Base-by-base conservation (phyloP, 2,888 invertebrate species). In the Hartigia nigra region DNA sequence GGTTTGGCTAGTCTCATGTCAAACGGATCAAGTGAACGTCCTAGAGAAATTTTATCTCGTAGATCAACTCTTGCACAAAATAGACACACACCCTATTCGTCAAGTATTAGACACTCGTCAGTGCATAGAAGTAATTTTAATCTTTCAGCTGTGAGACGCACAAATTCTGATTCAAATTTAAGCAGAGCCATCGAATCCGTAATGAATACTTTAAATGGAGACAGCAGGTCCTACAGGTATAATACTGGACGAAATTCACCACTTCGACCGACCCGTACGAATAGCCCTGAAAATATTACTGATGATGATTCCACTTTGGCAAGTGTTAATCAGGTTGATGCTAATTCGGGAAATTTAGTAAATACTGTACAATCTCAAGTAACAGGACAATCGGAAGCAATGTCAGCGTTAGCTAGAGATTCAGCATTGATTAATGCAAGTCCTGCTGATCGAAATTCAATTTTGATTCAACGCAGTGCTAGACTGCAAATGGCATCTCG, bases 71-170 rank as follows among this genome's bases (percentile, higher is more conserved):
- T 84, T 1, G 79, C 81, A 31, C 86, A 85, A 31, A 84, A 83
- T 76, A 80, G 88, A 36, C 83, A 87, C 75, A 78, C 83, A 2
- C 88, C 89, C 12, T 88, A 88, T 79, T 35, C 81, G 11, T 76
- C 84, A 69, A 84, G 83, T 80, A 72, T 78, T 31, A 79, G 85
- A 37, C 72, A 82, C 36, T 75, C 79, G 34, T 82, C 78, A 0
- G 11, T 31, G 12, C 31, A 34, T 72, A 74, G 74, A 23, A 79
- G n/a, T 74, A 12, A 75, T 12, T 78, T 74, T 69, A 77, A 77
- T 70, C 76, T 79, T 12, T 5, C 76, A n/a, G 81, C 12, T 69
- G 80, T 82, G 32, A 74, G 81, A 34, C 76, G 82, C 12, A 76
- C 81, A 12, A 82, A 81, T 74, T 82, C 81, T 3, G 82, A 83